Conservation (phyloP, 2,888 invertebrate species). For the Drosophila buzzatii region DNA sequence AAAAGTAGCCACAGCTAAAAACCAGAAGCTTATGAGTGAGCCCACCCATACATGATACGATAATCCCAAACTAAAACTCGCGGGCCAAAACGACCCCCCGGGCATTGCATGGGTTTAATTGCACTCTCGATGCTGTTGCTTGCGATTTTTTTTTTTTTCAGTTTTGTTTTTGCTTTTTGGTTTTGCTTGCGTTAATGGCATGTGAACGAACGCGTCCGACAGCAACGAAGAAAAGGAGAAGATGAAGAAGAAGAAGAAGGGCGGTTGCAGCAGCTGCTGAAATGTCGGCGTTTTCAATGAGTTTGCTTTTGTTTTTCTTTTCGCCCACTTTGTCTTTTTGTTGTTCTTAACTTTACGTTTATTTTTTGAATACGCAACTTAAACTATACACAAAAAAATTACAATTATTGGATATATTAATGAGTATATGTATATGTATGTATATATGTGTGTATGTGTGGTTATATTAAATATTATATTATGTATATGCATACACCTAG, state of each 20-base stretch:
- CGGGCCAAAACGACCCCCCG: conserved; percentile 55
- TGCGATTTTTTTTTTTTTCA: conserved; percentile 30
- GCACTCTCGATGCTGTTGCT: conserved; percentile 39
- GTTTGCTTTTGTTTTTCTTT: conserved; percentile 13
- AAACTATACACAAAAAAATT: conserved; percentile 19
- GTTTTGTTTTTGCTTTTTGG: conserved; percentile 17
- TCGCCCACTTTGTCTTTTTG: conserved; percentile 8
- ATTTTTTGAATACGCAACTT: conserved; percentile 39
- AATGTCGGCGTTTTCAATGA: conserved; percentile 26
- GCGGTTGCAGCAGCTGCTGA: conserved; percentile 19
- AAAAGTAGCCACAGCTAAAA: background rate
- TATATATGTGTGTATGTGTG: background rate
- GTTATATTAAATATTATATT: background rate
- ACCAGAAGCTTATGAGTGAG: conserved; percentile 6
- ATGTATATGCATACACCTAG: conserved; percentile 3
- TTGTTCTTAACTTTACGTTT: conserved; percentile 11
- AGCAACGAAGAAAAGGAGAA: conserved; percentile 10
- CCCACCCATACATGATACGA: conserved; percentile 13
- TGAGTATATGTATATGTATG: background rate
- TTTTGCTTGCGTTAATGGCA: conserved; percentile 55
- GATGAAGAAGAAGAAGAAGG: background rate
- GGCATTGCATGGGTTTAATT: conserved; percentile 70
- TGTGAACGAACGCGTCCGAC: conserved; percentile 45
- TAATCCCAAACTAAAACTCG: conserved; percentile 12
- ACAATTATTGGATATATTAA: conserved; percentile 1